Evolutionary conservation across 2,888 invertebrate species (phyloP), one percentile per base, ranked within the genome.

Genomic region (Eupithecia subfuscata): DNA sequence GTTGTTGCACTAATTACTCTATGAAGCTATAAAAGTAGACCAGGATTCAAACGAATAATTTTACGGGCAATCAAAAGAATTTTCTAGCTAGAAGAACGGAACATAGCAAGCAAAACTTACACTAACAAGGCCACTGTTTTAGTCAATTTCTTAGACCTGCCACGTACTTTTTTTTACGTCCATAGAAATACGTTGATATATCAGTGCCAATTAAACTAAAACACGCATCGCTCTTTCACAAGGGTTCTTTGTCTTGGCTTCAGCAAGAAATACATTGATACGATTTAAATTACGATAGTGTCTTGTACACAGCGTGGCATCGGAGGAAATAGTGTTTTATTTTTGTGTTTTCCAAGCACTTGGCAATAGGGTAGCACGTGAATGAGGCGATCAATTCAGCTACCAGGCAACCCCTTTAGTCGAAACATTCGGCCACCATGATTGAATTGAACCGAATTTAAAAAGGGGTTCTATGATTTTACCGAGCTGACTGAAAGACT

Each of bases 311-410:
- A 77, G 71, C 79, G 80, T 78, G 70, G 70, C 60, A 71, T 77
- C 81, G 79, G 80, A 81, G 83, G 81, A 84, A 86, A 85, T 25
- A 79, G 83, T 83, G 83, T 86, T 86, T 86, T 84, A 86, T 86
- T 86, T 84, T 82, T 86, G 85, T 85, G 83, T 82, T 83, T 87
- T 82, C 81, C 81, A 81, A 84, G 82, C 84, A 85, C 83, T 30
- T 30, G 12, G 22, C 18, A 18, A 34, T 64, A 64, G 63, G 25
- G 30, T 34, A 64, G 30, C 63, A 0, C 1, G 30, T 34, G 22
- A 34, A 34, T 64, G 18, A 18, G 34, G 9, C 64, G 64, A 64
- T 64, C 34, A 64, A 64, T 64, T 64, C 1, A 60, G 60, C 60
- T 60, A 60, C 60, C 60, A 60, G 60, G 60, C 60, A 60, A 60